A percentile compares a stretch with the other conserved stretches of the same genome.
Evolutionary conservation across 2,113 vertebrate species (phyloP).

Genomic region (Oreochromis aureus): DNA sequence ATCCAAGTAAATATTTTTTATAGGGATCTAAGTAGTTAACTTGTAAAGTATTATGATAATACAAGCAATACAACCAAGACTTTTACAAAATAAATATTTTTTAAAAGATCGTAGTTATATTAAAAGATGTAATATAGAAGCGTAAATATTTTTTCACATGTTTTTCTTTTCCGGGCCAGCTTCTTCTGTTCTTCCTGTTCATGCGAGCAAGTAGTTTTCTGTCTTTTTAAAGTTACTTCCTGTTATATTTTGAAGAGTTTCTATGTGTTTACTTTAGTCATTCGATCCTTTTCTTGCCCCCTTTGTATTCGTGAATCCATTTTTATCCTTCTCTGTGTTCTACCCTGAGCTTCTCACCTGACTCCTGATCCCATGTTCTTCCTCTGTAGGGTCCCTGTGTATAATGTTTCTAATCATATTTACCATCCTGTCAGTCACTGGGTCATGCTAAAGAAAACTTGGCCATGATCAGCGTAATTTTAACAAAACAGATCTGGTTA

Average conservation of each 20-base stretch:
- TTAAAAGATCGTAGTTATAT: not conserved
- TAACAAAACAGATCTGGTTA: not conserved
- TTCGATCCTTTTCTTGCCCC: not conserved
- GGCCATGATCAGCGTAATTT: not conserved
- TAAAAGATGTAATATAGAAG: not conserved
- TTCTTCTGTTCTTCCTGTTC: not conserved
- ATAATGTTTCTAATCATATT: not conserved
- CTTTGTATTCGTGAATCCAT: not conserved
- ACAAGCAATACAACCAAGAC: accelerated
- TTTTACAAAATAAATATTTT: not conserved
- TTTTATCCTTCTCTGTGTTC: not conserved
- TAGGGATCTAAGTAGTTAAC: not conserved
- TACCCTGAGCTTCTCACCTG: not conserved
- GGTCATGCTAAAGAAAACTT: accelerated
- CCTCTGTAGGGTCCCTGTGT: not conserved
- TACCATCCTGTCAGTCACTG: not conserved
- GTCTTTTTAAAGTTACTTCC: not conserved
- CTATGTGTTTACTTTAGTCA: not conserved
- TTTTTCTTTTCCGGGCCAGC: not conserved
- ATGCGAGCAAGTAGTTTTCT: accelerated
- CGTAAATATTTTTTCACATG: not conserved
- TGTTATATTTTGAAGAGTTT: not conserved
- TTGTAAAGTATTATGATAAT: not conserved
- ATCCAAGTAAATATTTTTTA: not conserved
- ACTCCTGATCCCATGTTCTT: not conserved